Evolutionary conservation across 1,140 invertebrate species (phyloP).

Genomic region (Leptinotarsa lineolata): DNA sequence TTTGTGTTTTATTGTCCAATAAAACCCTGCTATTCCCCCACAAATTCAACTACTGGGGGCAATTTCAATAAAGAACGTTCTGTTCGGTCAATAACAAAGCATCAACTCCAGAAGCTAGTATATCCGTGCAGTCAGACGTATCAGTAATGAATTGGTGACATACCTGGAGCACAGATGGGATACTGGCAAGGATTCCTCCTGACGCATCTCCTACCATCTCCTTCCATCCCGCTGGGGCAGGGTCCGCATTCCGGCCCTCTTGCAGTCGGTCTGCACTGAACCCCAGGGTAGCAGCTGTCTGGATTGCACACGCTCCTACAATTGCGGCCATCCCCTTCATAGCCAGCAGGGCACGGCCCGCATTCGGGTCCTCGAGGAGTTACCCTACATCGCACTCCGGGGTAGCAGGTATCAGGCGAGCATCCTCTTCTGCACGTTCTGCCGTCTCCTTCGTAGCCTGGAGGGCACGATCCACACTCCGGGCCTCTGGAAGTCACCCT

Average conservation of each 20-base stretch:
- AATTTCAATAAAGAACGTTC: too few species aligned
- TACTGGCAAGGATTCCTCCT: slow-evolving; percentile 69
- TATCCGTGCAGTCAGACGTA: too few species aligned
- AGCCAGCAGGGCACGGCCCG: slow-evolving; percentile 82
- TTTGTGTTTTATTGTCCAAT: too few species aligned
- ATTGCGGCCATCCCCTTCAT: slow-evolving; percentile 78
- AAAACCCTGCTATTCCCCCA: too few species aligned
- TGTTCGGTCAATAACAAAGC: too few species aligned
- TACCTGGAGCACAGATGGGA: slow-evolving; percentile 72
- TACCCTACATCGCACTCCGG: slow-evolving; percentile 78
- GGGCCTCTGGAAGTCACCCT: slow-evolving; percentile 73
- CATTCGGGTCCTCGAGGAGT: slow-evolving; percentile 75
- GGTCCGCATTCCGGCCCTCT: slow-evolving; percentile 78
- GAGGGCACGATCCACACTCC: slow-evolving; percentile 82
- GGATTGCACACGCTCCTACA: slow-evolving; percentile 74
- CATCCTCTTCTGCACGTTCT: slow-evolving; percentile 73
- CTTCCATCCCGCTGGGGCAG: slow-evolving; percentile 82
- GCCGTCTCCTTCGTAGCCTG: slow-evolving; percentile 83
- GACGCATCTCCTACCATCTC: slow-evolving; percentile 78
- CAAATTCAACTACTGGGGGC: too few species aligned
- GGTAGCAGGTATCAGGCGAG: slow-evolving; percentile 73
- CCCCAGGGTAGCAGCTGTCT: slow-evolving; percentile 76
- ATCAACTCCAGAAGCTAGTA: too few species aligned
- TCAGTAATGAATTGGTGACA: neutral
- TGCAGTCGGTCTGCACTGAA: slow-evolving; percentile 74